Evolutionary conservation across 2,797 vertebrate genomes (phyloP).

Genomic region (Phataginus tricuspis): DNA sequence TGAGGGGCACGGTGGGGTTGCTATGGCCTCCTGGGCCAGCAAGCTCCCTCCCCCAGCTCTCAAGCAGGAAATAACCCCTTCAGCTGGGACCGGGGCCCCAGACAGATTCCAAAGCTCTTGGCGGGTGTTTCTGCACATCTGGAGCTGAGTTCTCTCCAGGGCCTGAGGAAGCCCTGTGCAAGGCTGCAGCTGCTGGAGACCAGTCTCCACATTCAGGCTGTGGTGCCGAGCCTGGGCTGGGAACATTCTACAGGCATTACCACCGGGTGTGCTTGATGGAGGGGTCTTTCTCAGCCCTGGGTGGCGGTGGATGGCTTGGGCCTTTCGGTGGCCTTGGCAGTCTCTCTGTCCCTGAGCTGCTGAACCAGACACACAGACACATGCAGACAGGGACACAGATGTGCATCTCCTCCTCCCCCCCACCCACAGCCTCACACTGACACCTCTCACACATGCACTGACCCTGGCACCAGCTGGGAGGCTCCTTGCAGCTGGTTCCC

Average conservation of each 20-base stretch:
- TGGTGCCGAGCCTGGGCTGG: neutral
- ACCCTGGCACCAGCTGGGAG: neutral
- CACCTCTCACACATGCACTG: neutral
- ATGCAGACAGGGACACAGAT: neutral
- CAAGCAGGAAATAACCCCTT: constrained; percentile 32
- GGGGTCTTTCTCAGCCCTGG: neutral
- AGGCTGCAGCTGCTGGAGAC: neutral
- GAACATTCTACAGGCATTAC: neutral
- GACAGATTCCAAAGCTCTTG: constrained; percentile 32
- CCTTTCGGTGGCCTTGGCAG: neutral
- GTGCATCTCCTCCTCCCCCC: too few species aligned
- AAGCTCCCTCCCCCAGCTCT: neutral
- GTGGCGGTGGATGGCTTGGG: neutral
- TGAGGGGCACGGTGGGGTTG: neutral
- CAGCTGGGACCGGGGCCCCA: neutral
- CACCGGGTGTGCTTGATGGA: neutral
- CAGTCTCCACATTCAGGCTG: neutral
- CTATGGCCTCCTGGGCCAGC: neutral
- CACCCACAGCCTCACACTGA: too few species aligned
- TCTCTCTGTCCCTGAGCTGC: neutral
- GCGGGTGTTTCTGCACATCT: constrained; percentile 58
- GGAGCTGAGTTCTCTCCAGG: neutral
- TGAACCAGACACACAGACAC: neutral
- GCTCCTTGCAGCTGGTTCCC: neutral
- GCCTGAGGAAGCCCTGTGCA: neutral